These are phyloP conservation scores for Nebria brevicollis DNA, from an alignment of 2,888 invertebrate genomes.

Conservation along the genomic window DNA sequence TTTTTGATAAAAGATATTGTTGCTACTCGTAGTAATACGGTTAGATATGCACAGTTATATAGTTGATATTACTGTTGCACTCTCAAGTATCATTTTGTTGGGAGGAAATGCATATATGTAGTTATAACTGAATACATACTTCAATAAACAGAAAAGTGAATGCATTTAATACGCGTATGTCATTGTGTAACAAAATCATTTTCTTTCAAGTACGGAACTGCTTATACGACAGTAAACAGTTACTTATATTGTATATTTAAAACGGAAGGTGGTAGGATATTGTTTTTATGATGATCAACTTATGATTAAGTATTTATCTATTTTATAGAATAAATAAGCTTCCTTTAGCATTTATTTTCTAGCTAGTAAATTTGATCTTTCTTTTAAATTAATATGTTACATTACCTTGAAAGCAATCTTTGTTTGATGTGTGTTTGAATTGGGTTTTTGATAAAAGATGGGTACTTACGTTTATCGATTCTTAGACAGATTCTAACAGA, in stretches of 20 bases:
- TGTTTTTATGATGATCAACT: neutral
- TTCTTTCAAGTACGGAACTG: neutral
- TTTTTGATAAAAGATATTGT: neutral
- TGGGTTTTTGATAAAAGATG: neutral
- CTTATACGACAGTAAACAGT: neutral
- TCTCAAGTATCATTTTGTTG: conserved; percentile 5
- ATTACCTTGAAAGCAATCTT: too few relatives aligned
- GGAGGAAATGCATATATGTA: conserved; percentile 5
- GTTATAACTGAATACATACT: conserved; percentile 18
- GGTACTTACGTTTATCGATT: neutral
- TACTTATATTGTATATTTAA: neutral
- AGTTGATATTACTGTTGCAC: conserved; percentile 16
- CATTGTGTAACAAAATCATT: neutral
- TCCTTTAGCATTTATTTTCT: neutral
- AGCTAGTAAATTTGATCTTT: neutral
- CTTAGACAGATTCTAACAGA: neutral
- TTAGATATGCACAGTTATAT: neutral
- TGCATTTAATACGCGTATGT: conserved; percentile 8
- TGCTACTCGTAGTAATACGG: neutral
- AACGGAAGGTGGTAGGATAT: neutral
- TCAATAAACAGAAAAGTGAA: conserved; percentile 22
- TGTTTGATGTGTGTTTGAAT: too few relatives aligned
- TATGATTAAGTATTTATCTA: neutral
- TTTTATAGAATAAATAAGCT: neutral
- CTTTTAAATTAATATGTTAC: neutral